Percentiles rank a stretch among this genome's conserved stretches.
Conservation (phyloP, 2,113 vertebrate genomes). For the Rhegmatorhina hoffmannsi region DNA sequence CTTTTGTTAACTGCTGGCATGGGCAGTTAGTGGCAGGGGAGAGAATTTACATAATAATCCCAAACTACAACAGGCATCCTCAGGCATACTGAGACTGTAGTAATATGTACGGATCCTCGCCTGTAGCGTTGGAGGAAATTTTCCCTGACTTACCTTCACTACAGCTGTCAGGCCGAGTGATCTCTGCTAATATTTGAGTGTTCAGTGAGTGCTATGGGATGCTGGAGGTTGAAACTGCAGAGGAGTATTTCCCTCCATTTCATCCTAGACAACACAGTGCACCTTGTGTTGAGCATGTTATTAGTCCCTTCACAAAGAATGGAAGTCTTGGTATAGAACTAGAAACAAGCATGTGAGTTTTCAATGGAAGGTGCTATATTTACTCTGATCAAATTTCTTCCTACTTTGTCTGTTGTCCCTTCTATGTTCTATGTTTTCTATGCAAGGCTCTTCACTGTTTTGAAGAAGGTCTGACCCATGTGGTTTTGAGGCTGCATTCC, state of each 20-base stretch:
- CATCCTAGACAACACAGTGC: background rate
- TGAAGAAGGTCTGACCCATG: background rate
- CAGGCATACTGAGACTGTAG: too few relatives aligned
- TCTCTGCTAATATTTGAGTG: background rate
- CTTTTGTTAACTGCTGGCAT: too few relatives aligned
- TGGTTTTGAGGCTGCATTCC: background rate
- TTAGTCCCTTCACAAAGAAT: background rate
- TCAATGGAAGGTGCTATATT: background rate
- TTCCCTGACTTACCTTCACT: background rate
- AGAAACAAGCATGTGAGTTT: background rate
- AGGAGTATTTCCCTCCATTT: background rate
- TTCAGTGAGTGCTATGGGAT: background rate
- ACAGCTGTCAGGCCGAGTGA: background rate
- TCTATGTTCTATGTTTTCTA: background rate
- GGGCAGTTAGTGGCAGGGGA: too few relatives aligned
- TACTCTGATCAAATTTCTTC: background rate
- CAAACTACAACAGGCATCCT: too few relatives aligned
- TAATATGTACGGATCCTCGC: background rate
- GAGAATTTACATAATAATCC: too few relatives aligned
- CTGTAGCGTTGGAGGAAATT: background rate
- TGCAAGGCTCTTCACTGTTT: background rate
- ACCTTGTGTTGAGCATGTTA: background rate
- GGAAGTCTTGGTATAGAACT: background rate
- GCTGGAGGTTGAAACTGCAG: background rate
- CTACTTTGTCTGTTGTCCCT: background rate